A percentile compares a stretch with the other conserved stretches of the same genome.
These are phyloP conservation scores for Phrynocephalus forsythii DNA, from an alignment of 2,797 vertebrate genomes.

Conservation along the genomic window DNA sequence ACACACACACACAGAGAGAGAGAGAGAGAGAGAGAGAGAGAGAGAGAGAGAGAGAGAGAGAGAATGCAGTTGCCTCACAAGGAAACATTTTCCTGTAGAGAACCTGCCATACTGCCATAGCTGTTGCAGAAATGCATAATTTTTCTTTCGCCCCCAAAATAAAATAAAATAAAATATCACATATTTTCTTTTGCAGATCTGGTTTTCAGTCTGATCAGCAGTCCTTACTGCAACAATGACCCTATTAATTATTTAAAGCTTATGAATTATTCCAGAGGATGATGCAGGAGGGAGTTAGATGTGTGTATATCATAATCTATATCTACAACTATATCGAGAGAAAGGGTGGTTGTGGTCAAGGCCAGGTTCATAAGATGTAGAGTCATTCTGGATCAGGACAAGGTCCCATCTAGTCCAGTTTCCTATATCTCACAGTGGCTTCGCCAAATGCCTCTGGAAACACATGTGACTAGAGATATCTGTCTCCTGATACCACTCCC, in stretches of 20 bases:
- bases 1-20: not conserved
- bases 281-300: not conserved
- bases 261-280: not conserved
- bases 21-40: not conserved
- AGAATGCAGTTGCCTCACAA: not conserved
- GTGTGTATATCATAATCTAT: no score
- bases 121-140: not conserved
- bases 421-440: no score
- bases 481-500: no score
- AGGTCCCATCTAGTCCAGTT: no score
- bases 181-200: not conserved
- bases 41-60: no score
- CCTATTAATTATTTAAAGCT: not conserved
- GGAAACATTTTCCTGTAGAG: not conserved
- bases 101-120: not conserved
- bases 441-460: no score
- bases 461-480: no score
- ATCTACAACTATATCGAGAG: no score
- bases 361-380: no score
- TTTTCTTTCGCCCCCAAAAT: not conserved
- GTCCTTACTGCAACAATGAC: not conserved
- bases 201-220: slow-evolving; percentile 1
- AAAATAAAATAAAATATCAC: not conserved
- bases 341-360: no score
- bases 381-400: no score